Evolutionary conservation across 2,888 invertebrate genomes (phyloP).

Genomic region (Pyrocoelia pectoralis): DNA sequence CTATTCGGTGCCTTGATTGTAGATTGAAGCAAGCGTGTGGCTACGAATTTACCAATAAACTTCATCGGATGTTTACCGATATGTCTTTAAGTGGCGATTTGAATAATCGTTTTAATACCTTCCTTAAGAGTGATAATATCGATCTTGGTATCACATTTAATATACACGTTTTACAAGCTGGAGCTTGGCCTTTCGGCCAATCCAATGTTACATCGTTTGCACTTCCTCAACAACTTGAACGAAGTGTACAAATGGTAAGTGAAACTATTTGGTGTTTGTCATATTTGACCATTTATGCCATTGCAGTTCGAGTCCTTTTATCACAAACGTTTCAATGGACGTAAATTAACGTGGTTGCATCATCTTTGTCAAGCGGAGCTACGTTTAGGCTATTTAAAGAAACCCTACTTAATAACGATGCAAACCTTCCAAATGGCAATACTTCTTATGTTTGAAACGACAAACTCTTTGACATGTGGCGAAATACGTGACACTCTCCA

Average conservation of each 20-base stretch:
- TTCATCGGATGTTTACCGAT: slow-evolving; percentile 99
- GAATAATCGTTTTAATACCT: slow-evolving; percentile 84
- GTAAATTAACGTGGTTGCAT: slow-evolving; percentile 97
- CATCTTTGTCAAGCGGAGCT: slow-evolving; percentile 89
- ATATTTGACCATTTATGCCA: not conserved
- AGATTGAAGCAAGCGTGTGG: slow-evolving; percentile 84
- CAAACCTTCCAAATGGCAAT: slow-evolving; percentile 90
- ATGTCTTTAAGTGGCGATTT: slow-evolving; percentile 92
- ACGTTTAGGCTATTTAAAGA: slow-evolving; percentile 79
- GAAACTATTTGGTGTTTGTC: not conserved
- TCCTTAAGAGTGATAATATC: slow-evolving; percentile 70
- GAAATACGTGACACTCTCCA: slow-evolving; percentile 80
- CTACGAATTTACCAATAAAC: slow-evolving; percentile 98
- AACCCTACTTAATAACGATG: slow-evolving; percentile 86
- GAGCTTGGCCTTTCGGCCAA: slow-evolving; percentile 95
- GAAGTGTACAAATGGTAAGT: slow-evolving; percentile 78
- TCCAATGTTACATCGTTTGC: slow-evolving; percentile 82
- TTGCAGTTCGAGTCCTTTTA: slow-evolving; percentile 91
- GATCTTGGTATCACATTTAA: slow-evolving; percentile 72
- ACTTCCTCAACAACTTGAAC: slow-evolving; percentile 89
- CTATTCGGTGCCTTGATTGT: slow-evolving; percentile 9
- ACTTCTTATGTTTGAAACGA: slow-evolving; percentile 79
- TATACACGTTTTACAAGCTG: slow-evolving; percentile 82
- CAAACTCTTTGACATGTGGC: slow-evolving; percentile 71
- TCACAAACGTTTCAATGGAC: slow-evolving; percentile 85